Evolutionary conservation across 2,888 invertebrate species (phyloP).

Genomic region (Synergus japonicus): DNA sequence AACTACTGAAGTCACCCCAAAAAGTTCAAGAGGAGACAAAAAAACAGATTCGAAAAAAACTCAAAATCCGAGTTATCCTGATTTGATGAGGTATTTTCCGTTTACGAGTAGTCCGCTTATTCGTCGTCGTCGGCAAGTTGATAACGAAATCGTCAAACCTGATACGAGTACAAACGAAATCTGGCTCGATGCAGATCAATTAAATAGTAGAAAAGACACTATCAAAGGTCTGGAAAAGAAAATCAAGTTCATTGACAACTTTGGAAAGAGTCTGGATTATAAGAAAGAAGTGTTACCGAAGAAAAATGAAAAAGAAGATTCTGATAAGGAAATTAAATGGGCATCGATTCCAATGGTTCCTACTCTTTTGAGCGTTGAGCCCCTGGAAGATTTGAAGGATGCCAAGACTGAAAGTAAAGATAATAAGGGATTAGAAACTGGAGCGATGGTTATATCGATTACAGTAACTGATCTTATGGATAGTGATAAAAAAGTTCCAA

Average conservation of each 20-base stretch:
- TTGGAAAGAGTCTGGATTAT: background rate
- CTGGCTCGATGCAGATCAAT: background rate
- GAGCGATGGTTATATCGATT: background rate
- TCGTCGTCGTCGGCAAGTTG: conserved; percentile 5
- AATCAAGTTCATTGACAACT: background rate
- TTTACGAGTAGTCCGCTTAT: background rate
- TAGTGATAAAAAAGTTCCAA: background rate
- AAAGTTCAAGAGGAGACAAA: background rate
- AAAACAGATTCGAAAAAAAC: background rate
- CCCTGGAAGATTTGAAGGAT: background rate
- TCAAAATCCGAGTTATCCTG: background rate
- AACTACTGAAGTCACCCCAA: background rate
- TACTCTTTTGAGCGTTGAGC: background rate
- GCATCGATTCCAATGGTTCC: background rate
- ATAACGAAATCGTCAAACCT: background rate
- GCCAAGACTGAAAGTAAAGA: background rate
- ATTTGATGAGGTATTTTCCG: background rate
- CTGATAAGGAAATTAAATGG: background rate
- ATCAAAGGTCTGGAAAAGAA: background rate
- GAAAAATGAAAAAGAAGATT: background rate
- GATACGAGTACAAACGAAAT: background rate
- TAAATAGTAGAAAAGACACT: background rate
- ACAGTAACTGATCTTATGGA: background rate
- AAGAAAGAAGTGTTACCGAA: background rate
- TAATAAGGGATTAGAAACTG: background rate